phyloP scores from a whole-genome alignment of 92 coral and sea anemone genomes.

The Zoanthus sociatus region DNA sequence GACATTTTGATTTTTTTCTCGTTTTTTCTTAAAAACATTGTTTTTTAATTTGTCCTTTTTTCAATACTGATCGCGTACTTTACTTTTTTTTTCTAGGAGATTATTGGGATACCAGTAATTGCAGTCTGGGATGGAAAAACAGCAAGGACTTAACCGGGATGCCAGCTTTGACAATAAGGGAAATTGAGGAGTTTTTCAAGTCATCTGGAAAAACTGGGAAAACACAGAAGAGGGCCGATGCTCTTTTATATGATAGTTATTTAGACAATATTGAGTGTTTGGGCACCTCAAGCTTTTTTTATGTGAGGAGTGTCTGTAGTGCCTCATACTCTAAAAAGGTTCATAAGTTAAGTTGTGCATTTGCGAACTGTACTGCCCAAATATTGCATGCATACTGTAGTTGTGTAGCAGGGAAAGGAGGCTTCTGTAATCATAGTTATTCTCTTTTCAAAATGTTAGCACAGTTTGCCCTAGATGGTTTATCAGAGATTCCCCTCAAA shows the following conservation, averaged over 20 bases:
- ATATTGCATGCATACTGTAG: conserved; percentile 65
- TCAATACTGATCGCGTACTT: background rate
- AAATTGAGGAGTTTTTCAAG: conserved; percentile 52
- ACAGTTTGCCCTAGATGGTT: conserved; percentile 65
- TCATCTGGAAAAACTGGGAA: conserved; percentile 71
- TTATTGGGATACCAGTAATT: conserved; percentile 18
- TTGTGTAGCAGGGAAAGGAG: conserved; percentile 66
- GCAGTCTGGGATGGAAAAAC: conserved; percentile 19
- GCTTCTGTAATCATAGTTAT: conserved; percentile 71
- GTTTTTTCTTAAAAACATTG: background rate
- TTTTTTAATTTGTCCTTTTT: conserved; percentile 9
- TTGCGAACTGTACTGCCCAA: conserved; percentile 33
- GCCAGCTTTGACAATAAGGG: conserved; percentile 59
- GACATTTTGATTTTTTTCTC: background rate
- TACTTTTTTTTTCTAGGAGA: background rate
- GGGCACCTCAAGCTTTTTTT: conserved; percentile 28
- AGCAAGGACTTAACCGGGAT: conserved; percentile 36
- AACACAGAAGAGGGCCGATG: conserved; percentile 68
- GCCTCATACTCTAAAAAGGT: conserved; percentile 64
- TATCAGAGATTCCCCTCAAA: conserved; percentile 47
- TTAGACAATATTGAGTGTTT: conserved; percentile 56
- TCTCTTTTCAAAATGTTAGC: conserved; percentile 66
- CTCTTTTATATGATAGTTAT: conserved; percentile 58
- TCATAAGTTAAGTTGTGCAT: conserved; percentile 67
- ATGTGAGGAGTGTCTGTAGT: conserved; percentile 60